phyloP scores from a whole-genome alignment of 1,140 invertebrate genomes.

The Pantala flavescens region DNA sequence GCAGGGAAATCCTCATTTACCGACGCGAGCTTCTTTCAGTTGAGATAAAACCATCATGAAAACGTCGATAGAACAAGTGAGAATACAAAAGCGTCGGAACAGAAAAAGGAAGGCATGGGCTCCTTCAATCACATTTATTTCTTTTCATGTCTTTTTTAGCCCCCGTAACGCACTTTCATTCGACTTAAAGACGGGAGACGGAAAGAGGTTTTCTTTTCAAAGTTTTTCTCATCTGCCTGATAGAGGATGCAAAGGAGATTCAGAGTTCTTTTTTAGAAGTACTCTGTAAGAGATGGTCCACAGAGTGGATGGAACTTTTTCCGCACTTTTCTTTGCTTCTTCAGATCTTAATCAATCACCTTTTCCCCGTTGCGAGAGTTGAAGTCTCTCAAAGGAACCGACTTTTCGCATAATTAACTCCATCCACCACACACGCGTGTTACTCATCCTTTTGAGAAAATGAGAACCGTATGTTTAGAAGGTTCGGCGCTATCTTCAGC shows the following conservation, averaged over 20 bases:
- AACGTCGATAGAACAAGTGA: no score
- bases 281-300: neutral
- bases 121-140: conserved; percentile 1
- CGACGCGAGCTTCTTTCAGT: no score
- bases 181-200: neutral
- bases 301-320: neutral
- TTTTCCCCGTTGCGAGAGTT: neutral
- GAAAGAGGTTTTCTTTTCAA: neutral
- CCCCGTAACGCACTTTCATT: no score
- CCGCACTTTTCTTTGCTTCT: neutral
- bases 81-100: no score
- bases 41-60: no score
- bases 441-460: no score
- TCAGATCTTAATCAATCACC: neutral
- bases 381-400: neutral
- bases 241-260: conserved; percentile 1
- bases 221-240: neutral
- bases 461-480: no score
- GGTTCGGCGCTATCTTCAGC: no score
- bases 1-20: no score
- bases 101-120: neutral
- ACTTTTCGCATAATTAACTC: neutral
- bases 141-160: conserved; percentile 2
- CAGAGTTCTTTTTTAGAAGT: neutral
- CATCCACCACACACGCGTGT: neutral